These are phyloP conservation scores for Brachyrhaphis roseni DNA, from an alignment of 2,797 vertebrate genomes.

Conservation along the genomic window DNA sequence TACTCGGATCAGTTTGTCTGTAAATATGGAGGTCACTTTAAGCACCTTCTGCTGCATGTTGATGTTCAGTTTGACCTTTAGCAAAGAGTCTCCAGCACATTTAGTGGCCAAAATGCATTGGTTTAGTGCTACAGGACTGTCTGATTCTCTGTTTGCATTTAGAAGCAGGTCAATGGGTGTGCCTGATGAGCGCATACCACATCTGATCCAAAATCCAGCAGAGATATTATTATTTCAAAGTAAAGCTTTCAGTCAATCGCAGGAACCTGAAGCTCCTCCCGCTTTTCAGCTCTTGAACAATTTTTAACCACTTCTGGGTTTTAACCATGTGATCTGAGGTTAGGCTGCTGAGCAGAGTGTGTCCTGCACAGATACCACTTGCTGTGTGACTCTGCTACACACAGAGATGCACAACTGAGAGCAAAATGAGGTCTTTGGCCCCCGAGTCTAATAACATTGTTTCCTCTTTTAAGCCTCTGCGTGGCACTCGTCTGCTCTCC, in stretches of 20 bases:
- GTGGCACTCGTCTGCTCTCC: conserved; percentile 52
- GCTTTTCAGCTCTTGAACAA: not conserved
- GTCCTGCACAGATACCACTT: conserved; percentile 31
- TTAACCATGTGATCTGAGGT: conserved; percentile 34
- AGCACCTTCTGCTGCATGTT: not conserved
- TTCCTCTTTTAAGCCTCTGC: conserved; percentile 63
- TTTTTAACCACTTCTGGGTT: conserved; percentile 16
- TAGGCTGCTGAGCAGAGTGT: conserved; percentile 26
- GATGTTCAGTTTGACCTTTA: not conserved
- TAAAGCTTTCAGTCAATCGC: not conserved
- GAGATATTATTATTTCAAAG: not conserved
- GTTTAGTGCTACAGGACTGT: not conserved
- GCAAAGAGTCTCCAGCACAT: not conserved
- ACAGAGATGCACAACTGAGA: conserved; percentile 32
- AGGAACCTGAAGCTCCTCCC: not conserved
- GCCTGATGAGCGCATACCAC: not conserved
- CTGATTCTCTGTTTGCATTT: not conserved
- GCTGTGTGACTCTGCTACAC: conserved; percentile 39
- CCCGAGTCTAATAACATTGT: conserved; percentile 61
- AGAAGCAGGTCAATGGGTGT: not conserved
- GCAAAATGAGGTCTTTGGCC: conserved; percentile 58
- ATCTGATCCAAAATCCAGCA: not conserved
- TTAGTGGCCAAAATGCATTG: not conserved
- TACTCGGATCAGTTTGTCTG: not conserved
- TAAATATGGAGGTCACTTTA: not conserved